These are phyloP conservation scores for Sylvia borin DNA, from an alignment of 2,797 vertebrate species.

Conservation along the genomic window DNA sequence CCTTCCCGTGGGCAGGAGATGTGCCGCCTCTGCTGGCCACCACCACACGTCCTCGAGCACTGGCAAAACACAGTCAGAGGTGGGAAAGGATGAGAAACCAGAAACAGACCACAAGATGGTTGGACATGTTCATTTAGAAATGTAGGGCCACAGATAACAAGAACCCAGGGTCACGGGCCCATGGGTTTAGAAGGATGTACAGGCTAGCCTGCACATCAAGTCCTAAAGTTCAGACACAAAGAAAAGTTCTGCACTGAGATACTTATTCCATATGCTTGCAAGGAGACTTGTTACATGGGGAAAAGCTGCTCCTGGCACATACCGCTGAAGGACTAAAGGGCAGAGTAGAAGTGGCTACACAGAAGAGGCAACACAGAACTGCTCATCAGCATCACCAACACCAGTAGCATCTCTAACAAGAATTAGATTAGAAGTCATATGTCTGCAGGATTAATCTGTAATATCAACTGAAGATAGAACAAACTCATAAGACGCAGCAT, in stretches of 20 bases:
- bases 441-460: not conserved
- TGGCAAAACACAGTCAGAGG: slow-evolving; percentile 33
- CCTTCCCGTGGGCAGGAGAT: slow-evolving; percentile 80
- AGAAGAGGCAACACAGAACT: not conserved
- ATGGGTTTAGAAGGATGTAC: not conserved
- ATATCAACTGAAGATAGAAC: not conserved
- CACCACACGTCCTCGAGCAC: slow-evolving; percentile 88
- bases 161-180: not conserved
- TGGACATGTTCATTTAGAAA: not conserved
- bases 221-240: not conserved
- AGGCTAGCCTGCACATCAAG: not conserved
- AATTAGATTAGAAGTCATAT: not conserved
- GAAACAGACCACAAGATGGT: not conserved
- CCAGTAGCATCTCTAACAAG: not conserved
- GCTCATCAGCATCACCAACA: not conserved
- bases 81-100: not conserved
- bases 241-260: not conserved
- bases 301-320: not conserved
- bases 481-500: not conserved
- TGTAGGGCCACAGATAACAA: not conserved
- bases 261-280: not conserved
- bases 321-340: not conserved
- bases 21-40: slow-evolving; percentile 77
- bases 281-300: not conserved
- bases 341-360: not conserved